Conservation (phyloP, 2,113 vertebrate species). For the Pedetes capensis region DNA sequence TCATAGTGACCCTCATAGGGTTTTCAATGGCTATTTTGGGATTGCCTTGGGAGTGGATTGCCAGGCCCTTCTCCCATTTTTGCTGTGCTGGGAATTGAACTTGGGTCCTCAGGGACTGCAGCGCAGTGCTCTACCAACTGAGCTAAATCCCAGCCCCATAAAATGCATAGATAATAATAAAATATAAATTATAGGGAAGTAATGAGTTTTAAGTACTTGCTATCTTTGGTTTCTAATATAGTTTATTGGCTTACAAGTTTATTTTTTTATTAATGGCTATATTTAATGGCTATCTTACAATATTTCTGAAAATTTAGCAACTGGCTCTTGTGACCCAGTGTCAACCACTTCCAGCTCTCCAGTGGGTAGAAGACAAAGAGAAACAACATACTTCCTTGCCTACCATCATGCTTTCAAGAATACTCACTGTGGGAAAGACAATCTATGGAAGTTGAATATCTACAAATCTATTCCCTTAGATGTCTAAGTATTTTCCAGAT, state of each 20-base stretch:
- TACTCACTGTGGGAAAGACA: background rate
- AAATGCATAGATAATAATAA: background rate
- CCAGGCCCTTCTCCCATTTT: no score
- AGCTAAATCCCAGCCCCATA: no score
- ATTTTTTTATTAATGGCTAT: background rate
- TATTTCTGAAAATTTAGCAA: no score
- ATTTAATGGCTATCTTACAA: background rate
- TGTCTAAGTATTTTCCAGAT: background rate
- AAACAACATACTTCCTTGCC: background rate
- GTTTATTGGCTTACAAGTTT: background rate
- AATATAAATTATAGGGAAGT: background rate
- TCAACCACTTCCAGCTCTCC: background rate
- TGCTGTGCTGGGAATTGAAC: no score
- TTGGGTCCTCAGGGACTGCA: no score
- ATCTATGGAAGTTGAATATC: background rate
- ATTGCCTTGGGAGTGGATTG: no score
- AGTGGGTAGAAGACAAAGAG: background rate
- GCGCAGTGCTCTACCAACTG: no score
- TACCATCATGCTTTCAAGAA: background rate
- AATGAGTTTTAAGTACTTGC: background rate
- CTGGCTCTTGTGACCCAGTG: background rate
- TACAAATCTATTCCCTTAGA: background rate
- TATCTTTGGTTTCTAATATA: background rate
- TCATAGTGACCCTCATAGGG: no score
- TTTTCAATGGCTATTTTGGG: no score